These are phyloP conservation scores for Hydrochoerus hydrochaeris DNA, from an alignment of 2,113 vertebrate genomes.

Conservation along the genomic window DNA sequence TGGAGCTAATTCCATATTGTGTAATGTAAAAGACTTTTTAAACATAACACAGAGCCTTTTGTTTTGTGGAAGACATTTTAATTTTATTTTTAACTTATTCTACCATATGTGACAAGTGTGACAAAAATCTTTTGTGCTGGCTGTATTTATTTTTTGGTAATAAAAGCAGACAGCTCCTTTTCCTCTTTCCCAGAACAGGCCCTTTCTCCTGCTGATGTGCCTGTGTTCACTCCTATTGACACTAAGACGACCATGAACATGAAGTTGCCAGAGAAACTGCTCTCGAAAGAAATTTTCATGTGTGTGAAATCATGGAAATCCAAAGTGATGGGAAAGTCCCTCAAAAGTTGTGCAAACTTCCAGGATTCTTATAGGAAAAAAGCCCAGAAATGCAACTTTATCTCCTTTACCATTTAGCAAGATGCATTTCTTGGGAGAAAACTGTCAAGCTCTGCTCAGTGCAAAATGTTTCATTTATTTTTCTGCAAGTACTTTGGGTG, in stretches of 20 bases:
- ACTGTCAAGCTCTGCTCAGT: background rate
- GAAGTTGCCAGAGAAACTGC: constrained; percentile 57
- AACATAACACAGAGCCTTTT: constrained; percentile 69
- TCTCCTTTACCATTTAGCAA: background rate
- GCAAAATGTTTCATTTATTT: constrained; percentile 37
- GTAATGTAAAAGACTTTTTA: constrained; percentile 61
- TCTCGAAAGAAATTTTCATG: constrained; percentile 68
- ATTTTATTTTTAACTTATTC: constrained; percentile 60
- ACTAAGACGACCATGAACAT: constrained; percentile 25
- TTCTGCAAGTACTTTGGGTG: background rate
- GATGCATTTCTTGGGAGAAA: constrained; percentile 39
- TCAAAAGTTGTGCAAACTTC: constrained; percentile 21
- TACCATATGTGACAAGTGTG: constrained; percentile 53
- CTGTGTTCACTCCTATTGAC: constrained; percentile 36
- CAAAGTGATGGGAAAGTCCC: constrained; percentile 57
- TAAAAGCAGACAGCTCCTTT: constrained; percentile 69
- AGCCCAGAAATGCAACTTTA: background rate
- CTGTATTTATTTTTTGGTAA: constrained; percentile 72
- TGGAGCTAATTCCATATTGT: constrained; percentile 56
- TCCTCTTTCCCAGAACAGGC: constrained; percentile 36
- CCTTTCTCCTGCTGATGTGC: constrained; percentile 56
- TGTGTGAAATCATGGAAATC: constrained; percentile 67
- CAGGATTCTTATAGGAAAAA: constrained; percentile 43
- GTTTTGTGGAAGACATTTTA: constrained; percentile 53
- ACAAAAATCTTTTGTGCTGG: constrained; percentile 67